Conservation (phyloP, 2,113 vertebrate genomes). For the Trematocara stigmaticum region DNA sequence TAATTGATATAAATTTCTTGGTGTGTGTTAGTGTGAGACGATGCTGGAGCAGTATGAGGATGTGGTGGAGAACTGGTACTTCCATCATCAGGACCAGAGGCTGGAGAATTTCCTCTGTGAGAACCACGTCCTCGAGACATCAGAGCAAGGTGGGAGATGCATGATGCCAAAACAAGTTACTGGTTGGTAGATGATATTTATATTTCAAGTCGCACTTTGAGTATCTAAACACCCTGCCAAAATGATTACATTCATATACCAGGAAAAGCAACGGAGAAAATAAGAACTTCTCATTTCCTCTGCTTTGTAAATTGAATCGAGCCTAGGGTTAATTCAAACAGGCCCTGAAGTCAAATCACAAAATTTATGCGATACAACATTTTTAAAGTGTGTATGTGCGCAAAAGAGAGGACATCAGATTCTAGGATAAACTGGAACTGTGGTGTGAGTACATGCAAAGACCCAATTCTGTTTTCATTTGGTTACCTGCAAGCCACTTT, state of each 20-base stretch:
- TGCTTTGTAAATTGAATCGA: neutral
- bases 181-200: neutral
- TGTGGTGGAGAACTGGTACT: conserved; percentile 84
- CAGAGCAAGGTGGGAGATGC: conserved; percentile 67
- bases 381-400: neutral
- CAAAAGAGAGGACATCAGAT: accelerated
- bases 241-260: neutral
- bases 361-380: neutral
- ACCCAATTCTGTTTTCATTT: neutral
- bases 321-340: neutral
- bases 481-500: neutral
- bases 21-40: conserved; percentile 75
- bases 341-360: neutral
- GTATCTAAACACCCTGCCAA: neutral
- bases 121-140: conserved; percentile 68
- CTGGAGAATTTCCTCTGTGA: conserved; percentile 80
- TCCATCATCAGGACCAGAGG: conserved; percentile 79
- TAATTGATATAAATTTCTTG: neutral
- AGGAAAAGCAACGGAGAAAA: neutral
- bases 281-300: neutral
- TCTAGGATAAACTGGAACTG: neutral
- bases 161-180: neutral
- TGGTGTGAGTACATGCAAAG: accelerated
- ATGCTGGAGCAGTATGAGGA: conserved; percentile 85
- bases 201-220: neutral